These are phyloP conservation scores for Dinocampus coccinellae DNA, from an alignment of 2,888 invertebrate genomes.

Conservation along the genomic window DNA sequence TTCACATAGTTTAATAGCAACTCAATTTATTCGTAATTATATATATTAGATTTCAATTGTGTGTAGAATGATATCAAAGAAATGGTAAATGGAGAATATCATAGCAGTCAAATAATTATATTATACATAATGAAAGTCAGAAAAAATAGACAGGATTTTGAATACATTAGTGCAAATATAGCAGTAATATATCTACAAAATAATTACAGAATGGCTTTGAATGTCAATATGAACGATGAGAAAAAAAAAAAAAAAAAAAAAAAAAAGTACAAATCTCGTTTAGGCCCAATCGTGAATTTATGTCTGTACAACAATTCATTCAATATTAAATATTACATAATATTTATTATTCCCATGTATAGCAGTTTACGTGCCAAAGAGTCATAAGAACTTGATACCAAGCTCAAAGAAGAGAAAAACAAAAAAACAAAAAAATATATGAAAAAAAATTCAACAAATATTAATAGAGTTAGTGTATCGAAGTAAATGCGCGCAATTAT, in stretches of 20 bases:
- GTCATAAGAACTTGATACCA: background rate
- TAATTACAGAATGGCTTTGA: too few species aligned
- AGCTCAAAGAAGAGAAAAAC: background rate
- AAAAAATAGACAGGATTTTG: background rate
- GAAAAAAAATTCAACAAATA: too few species aligned
- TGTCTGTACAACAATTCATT: background rate
- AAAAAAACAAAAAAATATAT: too few species aligned
- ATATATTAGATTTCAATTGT: too few species aligned
- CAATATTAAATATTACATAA: background rate
- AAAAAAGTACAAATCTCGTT: background rate
- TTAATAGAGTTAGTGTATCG: background rate
- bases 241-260: too few species aligned
- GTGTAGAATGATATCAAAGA: background rate
- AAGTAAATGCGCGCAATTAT: background rate
- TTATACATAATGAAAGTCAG: background rate
- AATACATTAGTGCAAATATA: background rate
- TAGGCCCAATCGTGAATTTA: background rate
- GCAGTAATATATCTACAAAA: background rate
- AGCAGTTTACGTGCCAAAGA: slow-evolving; percentile 32
- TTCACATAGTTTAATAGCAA: background rate
- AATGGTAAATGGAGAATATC: background rate
- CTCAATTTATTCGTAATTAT: background rate
- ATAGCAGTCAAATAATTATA: background rate
- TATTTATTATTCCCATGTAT: background rate
- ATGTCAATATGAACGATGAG: too few species aligned